Evolutionary conservation across 2,888 invertebrate species (phyloP), one percentile per base, ranked within the genome.

Genomic region (Oegoconia quadripuncta): DNA sequence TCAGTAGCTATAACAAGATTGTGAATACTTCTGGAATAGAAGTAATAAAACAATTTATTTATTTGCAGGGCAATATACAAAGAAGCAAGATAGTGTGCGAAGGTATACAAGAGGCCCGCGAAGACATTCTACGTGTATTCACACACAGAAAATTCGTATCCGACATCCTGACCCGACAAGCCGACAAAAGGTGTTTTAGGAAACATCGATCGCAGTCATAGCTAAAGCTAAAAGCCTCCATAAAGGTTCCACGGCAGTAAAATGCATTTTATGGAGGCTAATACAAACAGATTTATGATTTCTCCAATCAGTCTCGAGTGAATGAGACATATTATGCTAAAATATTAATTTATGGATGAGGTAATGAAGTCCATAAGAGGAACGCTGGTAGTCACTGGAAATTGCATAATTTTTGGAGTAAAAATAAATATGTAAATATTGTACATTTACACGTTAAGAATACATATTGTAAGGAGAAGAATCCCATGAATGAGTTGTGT

Each of bases 31-130:
- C n/a, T n/a, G n/a, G n/a, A n/a, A n/a, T n/a, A n/a, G n/a, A n/a
- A n/a, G n/a, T n/a, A n/a, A n/a, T n/a, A n/a, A n/a, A 26, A 26
- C 26, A 9, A 26, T 3, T 26, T 26, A 20, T 31, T 42, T 37
- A 38, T 42, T 61, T 89, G 29, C 88, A 98, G 95, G 97, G 97
- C 34, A 97, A 97, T 78, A 93, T 97, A 74, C 98, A 98, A 82
- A 91, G 98, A 37, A 96, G 97, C 74, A 96, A 94, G 88, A 93
- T 97, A 46, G 95, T 97, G 28, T 93, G 94, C 48, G 97, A 98
- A 69, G 97, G 97, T 46, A 93, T 97, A 78, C 90, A 91, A 46
- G 98, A 98, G 70, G 96, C 97, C 1, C 93, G 95, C 57, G 90
- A 91, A 44, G 95, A 96, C 72, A 93, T 97, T 47, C 92, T 96